These are phyloP conservation scores for Bos taurus DNA, from an alignment of 2,113 vertebrate genomes.

Conservation along the genomic window ARS-UCD2.0 NC_037343.1:77744501-77745000, in stretches of 20 bases:
- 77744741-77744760: background rate
- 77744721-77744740: background rate
- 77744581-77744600: background rate
- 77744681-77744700: background rate
- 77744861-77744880: background rate
- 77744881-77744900: background rate
- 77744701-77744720: rapidly evolving
- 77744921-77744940: background rate
- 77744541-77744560: rapidly evolving
- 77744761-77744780: too few species aligned
- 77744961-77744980: background rate
- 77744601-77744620: background rate
- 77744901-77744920: background rate
- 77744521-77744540: background rate
- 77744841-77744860: background rate
- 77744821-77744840: background rate
- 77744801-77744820: background rate
- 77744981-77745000: background rate
- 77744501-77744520: background rate
- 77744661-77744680: rapidly evolving
- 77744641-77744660: background rate
- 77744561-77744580: background rate
- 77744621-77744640: background rate
- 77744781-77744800: background rate
- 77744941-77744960: background rate